These are phyloP conservation scores for Xiphophorus maculatus DNA, from an alignment of 2,113 vertebrate genomes.

Conservation along the genomic window DNA sequence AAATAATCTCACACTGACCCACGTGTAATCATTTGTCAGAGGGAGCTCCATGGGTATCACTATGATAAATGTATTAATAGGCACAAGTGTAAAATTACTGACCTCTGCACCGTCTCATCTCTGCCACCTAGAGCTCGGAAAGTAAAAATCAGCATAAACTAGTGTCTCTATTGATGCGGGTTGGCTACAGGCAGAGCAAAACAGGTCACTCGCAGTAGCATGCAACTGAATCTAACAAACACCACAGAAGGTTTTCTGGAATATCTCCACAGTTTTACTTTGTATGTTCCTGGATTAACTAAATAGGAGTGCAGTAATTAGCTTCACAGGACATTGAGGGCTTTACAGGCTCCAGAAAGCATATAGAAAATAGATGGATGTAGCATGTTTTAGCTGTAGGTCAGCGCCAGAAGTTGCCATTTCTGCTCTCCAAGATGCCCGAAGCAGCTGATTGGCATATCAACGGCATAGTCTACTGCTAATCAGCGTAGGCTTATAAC, in stretches of 20 bases:
- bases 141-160: not conserved
- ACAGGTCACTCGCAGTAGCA: not conserved
- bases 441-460: conserved; percentile 46
- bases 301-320: no score
- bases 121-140: not conserved
- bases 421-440: conserved; percentile 9
- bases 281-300: no score
- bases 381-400: not conserved
- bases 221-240: not conserved
- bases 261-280: not conserved
- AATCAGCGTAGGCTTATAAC: conserved; percentile 44
- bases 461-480: conserved; percentile 32
- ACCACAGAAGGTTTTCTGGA: not conserved
- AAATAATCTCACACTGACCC: not conserved
- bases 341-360: not conserved
- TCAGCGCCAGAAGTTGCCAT: conserved; percentile 24
- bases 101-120: not conserved
- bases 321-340: no score
- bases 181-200: not conserved
- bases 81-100: not conserved
- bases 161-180: not conserved
- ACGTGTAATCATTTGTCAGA: not conserved
- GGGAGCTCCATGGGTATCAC: not conserved
- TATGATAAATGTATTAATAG: not conserved
- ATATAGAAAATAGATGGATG: not conserved